These are phyloP conservation scores for Brachyalestes nurse DNA, from an alignment of 2,797 vertebrate species.

Conservation along the genomic window DNA sequence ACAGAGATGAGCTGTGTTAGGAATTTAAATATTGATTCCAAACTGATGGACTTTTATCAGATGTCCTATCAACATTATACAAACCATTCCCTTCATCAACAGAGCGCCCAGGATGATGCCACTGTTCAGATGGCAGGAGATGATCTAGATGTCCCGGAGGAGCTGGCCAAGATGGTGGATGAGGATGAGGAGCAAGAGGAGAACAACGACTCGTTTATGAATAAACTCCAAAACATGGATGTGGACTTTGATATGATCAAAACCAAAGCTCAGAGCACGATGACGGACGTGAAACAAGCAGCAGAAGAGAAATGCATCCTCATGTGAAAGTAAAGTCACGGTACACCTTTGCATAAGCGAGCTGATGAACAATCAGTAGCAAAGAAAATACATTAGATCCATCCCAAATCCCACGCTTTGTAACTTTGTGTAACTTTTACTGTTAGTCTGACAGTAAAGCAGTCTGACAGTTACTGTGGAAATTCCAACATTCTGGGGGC, in stretches of 20 bases:
- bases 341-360: neutral
- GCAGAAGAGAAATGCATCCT: constrained; percentile 71
- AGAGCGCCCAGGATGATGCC: constrained; percentile 76
- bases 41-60: no score
- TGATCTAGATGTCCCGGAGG: constrained; percentile 73
- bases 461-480: neutral
- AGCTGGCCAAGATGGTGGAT: constrained; percentile 76
- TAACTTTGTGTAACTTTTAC: neutral
- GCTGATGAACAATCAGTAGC: neutral
- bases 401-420: neutral
- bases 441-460: neutral
- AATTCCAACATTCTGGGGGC: neutral
- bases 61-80: no score
- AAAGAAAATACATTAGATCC: neutral
- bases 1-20: no score
- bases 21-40: no score
- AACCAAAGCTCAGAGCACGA: constrained; percentile 66
- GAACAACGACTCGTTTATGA: constrained; percentile 64
- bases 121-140: constrained; percentile 75
- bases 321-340: constrained; percentile 62
- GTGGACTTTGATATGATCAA: constrained; percentile 71
- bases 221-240: constrained; percentile 73
- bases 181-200: constrained; percentile 77
- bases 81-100: neutral
- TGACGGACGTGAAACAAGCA: constrained; percentile 68